A percentile compares a stretch with the other conserved stretches of the same genome.
These are phyloP conservation scores for Lerema accius DNA, from an alignment of 1,140 invertebrate species.

Conservation along the genomic window DNA sequence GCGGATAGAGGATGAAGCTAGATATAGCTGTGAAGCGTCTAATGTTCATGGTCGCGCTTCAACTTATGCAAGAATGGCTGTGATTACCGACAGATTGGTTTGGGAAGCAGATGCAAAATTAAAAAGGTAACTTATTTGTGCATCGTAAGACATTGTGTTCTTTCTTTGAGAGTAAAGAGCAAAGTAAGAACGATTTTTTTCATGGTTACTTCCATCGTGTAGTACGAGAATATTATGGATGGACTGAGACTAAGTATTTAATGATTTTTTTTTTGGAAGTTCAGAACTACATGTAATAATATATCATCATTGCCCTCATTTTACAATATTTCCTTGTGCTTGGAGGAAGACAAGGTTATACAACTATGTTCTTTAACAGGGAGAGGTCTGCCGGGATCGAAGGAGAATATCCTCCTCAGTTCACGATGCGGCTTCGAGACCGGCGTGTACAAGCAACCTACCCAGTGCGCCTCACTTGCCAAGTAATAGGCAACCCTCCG, in stretches of 20 bases:
- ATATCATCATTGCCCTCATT: no score
- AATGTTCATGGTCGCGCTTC: constrained; percentile 92
- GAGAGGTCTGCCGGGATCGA: constrained; percentile 62
- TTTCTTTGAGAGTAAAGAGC: no score
- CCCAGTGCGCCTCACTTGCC: constrained; percentile 93
- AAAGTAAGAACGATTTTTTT: no score
- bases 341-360: no score
- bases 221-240: no score
- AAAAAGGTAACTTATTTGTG: constrained; percentile 78
- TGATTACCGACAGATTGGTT: constrained; percentile 88
- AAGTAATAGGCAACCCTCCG: constrained; percentile 89
- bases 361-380: constrained; percentile 39
- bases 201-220: no score
- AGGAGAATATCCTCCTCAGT: constrained; percentile 88
- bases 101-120: constrained; percentile 89
- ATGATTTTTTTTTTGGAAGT: no score
- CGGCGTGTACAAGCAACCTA: constrained; percentile 91
- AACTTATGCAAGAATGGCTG: constrained; percentile 91
- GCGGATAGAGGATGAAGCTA: constrained; percentile 89
- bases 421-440: constrained; percentile 93
- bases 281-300: no score
- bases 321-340: no score
- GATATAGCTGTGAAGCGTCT: constrained; percentile 93
- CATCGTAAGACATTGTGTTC: no score
- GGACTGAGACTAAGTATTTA: no score